A percentile compares a stretch with the other conserved stretches of the same genome.
phyloP scores from a whole-genome alignment of 1,140 invertebrate genomes.

The Atta colombica region DNA sequence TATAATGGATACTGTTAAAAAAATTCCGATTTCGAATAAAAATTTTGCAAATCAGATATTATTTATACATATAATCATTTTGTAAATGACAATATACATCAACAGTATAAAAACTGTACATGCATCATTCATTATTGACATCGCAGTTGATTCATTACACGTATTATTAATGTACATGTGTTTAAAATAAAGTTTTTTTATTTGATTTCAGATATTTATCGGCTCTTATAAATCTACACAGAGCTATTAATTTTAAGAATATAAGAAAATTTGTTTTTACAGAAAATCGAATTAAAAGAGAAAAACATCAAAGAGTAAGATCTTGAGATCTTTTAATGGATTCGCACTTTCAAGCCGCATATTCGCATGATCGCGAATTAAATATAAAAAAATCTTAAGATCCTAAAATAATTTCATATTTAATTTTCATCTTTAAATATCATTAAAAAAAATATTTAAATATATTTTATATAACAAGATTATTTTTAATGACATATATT shows the following conservation, averaged over 20 bases:
- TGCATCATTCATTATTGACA: slow-evolving; percentile 3
- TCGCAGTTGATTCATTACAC: background rate
- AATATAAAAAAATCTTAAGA: slow-evolving; percentile 79
- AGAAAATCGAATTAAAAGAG: slow-evolving; percentile 86
- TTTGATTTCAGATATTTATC: background rate
- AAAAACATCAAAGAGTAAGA: slow-evolving; percentile 84
- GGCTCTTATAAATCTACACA: background rate
- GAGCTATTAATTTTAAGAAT: background rate
- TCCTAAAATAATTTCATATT: slow-evolving; percentile 35
- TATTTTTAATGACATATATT: background rate
- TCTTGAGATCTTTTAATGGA: slow-evolving; percentile 89
- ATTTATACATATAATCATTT: background rate
- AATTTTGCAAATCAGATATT: too few species aligned
- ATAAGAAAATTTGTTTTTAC: background rate
- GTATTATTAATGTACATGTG: slow-evolving; percentile 3
- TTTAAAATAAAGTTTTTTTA: background rate
- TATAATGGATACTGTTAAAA: too few species aligned
- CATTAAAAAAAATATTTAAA: background rate
- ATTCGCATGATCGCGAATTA: slow-evolving; percentile 74
- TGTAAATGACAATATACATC: background rate
- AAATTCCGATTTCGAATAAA: too few species aligned
- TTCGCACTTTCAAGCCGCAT: slow-evolving; percentile 86
- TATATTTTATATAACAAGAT: slow-evolving; percentile 8
- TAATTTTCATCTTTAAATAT: background rate
- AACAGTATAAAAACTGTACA: background rate